Conservation (phyloP, 2,888 invertebrate genomes). For the Caenorhabditis uteleia region DNA sequence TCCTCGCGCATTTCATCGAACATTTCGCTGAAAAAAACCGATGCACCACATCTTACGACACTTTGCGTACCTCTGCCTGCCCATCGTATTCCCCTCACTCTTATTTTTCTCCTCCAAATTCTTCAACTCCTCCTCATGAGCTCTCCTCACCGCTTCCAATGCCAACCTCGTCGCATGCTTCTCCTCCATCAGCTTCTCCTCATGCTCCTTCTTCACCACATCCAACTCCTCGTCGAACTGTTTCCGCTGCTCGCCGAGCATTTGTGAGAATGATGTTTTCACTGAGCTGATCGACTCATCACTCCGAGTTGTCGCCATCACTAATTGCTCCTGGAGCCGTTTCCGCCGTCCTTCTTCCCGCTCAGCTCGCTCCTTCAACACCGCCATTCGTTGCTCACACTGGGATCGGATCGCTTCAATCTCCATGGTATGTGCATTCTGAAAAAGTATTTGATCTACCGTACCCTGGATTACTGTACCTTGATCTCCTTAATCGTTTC, state of each 20-base stretch:
- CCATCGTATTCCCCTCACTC: conserved; percentile 25
- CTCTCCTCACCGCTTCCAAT: conserved; percentile 64
- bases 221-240: conserved; percentile 56
- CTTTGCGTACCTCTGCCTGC: conserved; percentile 26
- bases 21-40: conserved; percentile 32
- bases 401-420: conserved; percentile 54
- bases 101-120: conserved; percentile 35
- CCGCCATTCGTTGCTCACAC: conserved; percentile 58
- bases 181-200: conserved; percentile 63
- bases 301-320: conserved; percentile 43
- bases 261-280: conserved; percentile 55
- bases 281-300: conserved; percentile 54
- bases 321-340: conserved; percentile 59
- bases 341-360: conserved; percentile 53
- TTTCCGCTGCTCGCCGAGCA: conserved; percentile 53
- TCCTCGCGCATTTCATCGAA: conserved; percentile 63
- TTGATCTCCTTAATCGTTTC: conserved; percentile 47
- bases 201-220: conserved; percentile 53
- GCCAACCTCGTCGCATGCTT: conserved; percentile 65
- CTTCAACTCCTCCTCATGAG: conserved; percentile 65
- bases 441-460: conserved; percentile 9
- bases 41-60: neutral
- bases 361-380: conserved; percentile 53
- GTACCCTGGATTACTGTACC: neutral
- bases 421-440: conserved; percentile 53